phyloP scores from a whole-genome alignment of 64 coral and sea anemone genomes.

The Montipora cactus region DNA sequence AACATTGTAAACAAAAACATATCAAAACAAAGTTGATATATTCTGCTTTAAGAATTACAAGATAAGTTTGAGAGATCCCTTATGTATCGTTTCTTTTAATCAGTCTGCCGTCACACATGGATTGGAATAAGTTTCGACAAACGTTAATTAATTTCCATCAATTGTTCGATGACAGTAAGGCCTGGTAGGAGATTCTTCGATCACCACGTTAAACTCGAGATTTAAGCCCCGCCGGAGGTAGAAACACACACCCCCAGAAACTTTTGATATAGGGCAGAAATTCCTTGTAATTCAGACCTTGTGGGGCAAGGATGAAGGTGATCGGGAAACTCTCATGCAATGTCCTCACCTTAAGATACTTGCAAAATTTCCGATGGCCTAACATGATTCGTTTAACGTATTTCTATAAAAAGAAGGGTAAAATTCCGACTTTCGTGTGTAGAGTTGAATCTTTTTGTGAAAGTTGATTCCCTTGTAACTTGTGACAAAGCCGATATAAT shows the following conservation, averaged over 20 bases:
- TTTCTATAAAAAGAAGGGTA: background rate
- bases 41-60: background rate
- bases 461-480: background rate
- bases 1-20: slow-evolving; percentile 14
- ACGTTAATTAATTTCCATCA: background rate
- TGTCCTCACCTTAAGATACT: background rate
- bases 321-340: background rate
- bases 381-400: background rate
- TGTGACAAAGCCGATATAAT: background rate
- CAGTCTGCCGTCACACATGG: background rate
- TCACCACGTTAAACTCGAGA: background rate
- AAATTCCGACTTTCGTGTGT: background rate
- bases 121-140: background rate
- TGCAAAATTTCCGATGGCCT: background rate
- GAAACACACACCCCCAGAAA: background rate
- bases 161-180: background rate
- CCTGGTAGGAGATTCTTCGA: background rate
- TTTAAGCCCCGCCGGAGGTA: background rate
- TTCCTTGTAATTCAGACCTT: background rate
- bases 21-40: background rate
- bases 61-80: background rate
- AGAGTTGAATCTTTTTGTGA: background rate
- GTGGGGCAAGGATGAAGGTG: background rate
- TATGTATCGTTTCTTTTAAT: background rate
- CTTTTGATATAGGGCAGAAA: background rate